Evolutionary conservation across 2,113 vertebrate species (phyloP).

Genomic region (Bothrops jararaca): DNA sequence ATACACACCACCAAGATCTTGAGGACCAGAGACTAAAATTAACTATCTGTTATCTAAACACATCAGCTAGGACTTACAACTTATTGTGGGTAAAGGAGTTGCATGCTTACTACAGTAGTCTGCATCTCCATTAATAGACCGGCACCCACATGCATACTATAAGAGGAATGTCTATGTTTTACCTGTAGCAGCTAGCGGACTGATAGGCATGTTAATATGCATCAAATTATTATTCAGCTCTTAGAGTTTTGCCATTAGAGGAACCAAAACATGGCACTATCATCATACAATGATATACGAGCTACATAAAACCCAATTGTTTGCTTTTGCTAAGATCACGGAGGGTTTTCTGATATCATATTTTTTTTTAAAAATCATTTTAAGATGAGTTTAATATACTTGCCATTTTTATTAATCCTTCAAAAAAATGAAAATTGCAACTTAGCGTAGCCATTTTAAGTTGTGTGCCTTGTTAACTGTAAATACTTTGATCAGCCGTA

Average conservation of each 20-base stretch:
- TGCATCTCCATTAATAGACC: not conserved
- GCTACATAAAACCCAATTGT: not conserved
- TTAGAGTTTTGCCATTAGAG: not conserved
- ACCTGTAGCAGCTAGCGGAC: not conserved
- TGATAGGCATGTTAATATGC: not conserved
- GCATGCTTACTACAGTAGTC: not conserved
- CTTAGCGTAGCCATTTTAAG: not conserved
- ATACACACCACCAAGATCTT: not conserved
- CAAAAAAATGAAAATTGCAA: not conserved
- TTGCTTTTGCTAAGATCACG: not conserved
- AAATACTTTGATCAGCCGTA: not conserved
- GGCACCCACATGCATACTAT: not conserved
- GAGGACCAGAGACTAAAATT: not conserved
- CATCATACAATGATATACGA: conserved; percentile 18
- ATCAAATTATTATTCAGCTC: not conserved
- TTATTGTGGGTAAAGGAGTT: not conserved
- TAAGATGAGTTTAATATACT: not conserved
- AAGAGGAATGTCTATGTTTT: not conserved
- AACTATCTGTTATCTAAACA: not conserved
- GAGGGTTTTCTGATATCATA: not conserved
- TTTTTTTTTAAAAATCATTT: conserved; percentile 35
- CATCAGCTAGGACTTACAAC: not conserved
- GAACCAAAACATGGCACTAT: not conserved
- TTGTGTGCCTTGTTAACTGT: not conserved
- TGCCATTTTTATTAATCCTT: not conserved